Conservation (phyloP, 2,888 invertebrate species). For the Seira ritae region DNA sequence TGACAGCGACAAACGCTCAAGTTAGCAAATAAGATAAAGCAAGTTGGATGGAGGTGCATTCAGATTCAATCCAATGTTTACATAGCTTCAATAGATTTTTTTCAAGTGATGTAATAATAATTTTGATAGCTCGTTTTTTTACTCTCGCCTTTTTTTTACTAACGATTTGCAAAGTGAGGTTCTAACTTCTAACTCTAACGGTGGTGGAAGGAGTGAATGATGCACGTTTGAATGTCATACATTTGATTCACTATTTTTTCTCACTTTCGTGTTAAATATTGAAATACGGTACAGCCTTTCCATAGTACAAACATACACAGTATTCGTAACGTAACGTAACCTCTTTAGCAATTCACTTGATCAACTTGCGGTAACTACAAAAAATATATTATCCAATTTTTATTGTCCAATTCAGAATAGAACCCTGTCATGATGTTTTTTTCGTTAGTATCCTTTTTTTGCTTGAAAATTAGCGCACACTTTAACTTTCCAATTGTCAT, state of each 20-base stretch:
- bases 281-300: background rate
- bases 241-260: background rate
- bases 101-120: background rate
- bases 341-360: too few species aligned
- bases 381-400: too few species aligned
- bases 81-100: background rate
- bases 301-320: too few species aligned
- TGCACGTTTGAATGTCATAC: background rate
- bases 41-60: background rate
- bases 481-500: too few species aligned
- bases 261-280: too few species aligned
- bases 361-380: too few species aligned
- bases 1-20: constrained; percentile 7
- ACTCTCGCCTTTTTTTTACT: background rate
- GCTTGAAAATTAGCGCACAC: too few species aligned
- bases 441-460: too few species aligned
- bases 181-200: background rate
- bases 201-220: background rate
- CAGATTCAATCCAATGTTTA: background rate
- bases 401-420: too few species aligned
- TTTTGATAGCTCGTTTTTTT: constrained; percentile 9
- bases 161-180: background rate
- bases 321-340: too few species aligned
- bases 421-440: too few species aligned
- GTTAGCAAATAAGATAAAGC: background rate